phyloP scores from a whole-genome alignment of 53 echinoderm and acorn worm genomes.

The Luidia sarsii region DNA sequence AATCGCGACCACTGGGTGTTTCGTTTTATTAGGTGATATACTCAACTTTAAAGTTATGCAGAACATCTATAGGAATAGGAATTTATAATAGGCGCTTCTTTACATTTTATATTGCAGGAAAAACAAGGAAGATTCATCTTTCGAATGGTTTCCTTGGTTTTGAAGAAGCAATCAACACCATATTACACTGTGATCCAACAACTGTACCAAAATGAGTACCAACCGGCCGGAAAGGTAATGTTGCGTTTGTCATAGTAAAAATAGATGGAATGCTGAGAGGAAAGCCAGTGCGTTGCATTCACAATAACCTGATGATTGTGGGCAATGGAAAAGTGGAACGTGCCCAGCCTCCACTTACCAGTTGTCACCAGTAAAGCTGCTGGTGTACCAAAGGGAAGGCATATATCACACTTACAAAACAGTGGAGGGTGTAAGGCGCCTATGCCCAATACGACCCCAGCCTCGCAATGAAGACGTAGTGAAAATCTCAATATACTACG shows the following conservation, averaged over 20 bases:
- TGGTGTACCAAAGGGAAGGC: background rate
- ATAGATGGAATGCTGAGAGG: background rate
- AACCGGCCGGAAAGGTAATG: background rate
- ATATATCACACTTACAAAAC: background rate
- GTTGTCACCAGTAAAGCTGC: background rate
- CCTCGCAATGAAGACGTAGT: slow-evolving; percentile 6
- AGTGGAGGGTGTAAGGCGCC: background rate
- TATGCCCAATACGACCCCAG: too few species aligned
- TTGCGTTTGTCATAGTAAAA: background rate
- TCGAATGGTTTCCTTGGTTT: background rate
- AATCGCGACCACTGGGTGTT: too few species aligned
- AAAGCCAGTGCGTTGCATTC: background rate
- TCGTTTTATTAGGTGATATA: too few species aligned
- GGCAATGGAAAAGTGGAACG: background rate
- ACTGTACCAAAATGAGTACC: background rate
- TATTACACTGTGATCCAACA: background rate
- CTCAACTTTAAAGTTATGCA: too few species aligned
- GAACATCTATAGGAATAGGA: too few species aligned
- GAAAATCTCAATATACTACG: background rate
- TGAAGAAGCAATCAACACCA: background rate
- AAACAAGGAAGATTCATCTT: background rate
- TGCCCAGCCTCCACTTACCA: slow-evolving; percentile 5
- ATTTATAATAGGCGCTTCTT: too few species aligned
- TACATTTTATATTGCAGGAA: too few species aligned
- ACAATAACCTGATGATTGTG: background rate